Evolutionary conservation across 2,888 invertebrate species (phyloP).

Genomic region (Camponotus fellah): DNA sequence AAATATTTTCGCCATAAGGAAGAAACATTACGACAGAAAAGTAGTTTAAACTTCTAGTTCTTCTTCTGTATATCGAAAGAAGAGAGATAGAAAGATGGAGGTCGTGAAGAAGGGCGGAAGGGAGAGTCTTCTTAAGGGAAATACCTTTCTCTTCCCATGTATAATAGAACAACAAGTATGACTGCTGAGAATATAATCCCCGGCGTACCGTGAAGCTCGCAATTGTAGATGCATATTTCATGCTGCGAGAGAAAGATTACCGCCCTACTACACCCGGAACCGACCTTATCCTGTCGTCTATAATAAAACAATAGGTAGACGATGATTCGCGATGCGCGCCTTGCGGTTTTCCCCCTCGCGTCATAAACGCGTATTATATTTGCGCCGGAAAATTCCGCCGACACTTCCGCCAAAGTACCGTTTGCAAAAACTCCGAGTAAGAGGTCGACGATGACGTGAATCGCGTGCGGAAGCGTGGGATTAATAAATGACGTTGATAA

Average conservation of each 20-base stretch:
- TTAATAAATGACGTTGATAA: constrained; percentile 54
- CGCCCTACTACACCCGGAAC: constrained; percentile 42
- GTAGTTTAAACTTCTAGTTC: constrained; percentile 43
- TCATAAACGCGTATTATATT: constrained; percentile 52
- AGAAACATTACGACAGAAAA: constrained; percentile 30
- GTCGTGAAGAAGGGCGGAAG: background rate
- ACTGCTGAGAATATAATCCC: constrained; percentile 57
- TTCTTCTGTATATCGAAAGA: background rate
- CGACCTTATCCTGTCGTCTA: constrained; percentile 56
- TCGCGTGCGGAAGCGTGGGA: constrained; percentile 25
- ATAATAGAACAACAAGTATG: constrained; percentile 58
- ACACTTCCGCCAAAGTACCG: constrained; percentile 22
- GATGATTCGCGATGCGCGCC: constrained; percentile 47
- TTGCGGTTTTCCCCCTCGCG: constrained; percentile 37
- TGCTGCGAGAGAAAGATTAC: constrained; percentile 54
- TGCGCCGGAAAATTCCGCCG: constrained; percentile 44
- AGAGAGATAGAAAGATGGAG: background rate
- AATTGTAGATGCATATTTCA: constrained; percentile 57
- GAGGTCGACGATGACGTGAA: constrained; percentile 35
- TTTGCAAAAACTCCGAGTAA: constrained; percentile 43
- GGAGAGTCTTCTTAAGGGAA: constrained; percentile 36
- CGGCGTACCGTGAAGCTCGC: constrained; percentile 50
- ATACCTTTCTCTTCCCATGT: constrained; percentile 50
- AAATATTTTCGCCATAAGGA: constrained; percentile 28
- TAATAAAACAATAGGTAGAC: constrained; percentile 55